Conservation (phyloP, 2,797 vertebrate genomes). For the Cossypha dichroa region DNA sequence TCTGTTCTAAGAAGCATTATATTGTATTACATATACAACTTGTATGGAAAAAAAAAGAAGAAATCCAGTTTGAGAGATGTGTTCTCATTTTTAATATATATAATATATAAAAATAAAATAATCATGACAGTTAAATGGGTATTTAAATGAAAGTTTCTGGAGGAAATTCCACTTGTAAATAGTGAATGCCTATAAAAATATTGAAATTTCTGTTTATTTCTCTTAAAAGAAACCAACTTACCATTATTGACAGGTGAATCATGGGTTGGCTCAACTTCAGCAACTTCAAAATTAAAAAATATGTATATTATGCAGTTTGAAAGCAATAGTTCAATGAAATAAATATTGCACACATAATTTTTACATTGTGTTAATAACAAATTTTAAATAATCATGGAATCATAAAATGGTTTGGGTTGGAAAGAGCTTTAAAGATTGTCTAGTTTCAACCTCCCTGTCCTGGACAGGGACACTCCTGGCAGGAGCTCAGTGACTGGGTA, state of each 20-base stretch:
- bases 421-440: neutral
- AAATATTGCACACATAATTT: neutral
- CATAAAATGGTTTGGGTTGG: neutral
- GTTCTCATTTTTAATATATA: neutral
- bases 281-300: constrained; percentile 34
- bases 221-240: neutral
- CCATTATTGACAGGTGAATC: neutral
- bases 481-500: neutral
- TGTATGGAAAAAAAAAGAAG: neutral
- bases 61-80: neutral
- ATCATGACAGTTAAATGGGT: neutral
- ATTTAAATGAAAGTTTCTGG: neutral
- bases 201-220: neutral
- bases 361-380: neutral
- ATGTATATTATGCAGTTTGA: neutral
- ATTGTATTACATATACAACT: neutral
- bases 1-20: neutral
- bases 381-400: neutral
- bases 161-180: neutral
- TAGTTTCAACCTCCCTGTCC: fast-evolving
- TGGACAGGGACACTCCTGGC: neutral
- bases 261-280: constrained; percentile 19
- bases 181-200: neutral
- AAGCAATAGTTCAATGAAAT: neutral
- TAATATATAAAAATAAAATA: neutral